Evolutionary conservation across 2,113 vertebrate genomes (phyloP).

Genomic region (Actinemys pallida): DNA sequence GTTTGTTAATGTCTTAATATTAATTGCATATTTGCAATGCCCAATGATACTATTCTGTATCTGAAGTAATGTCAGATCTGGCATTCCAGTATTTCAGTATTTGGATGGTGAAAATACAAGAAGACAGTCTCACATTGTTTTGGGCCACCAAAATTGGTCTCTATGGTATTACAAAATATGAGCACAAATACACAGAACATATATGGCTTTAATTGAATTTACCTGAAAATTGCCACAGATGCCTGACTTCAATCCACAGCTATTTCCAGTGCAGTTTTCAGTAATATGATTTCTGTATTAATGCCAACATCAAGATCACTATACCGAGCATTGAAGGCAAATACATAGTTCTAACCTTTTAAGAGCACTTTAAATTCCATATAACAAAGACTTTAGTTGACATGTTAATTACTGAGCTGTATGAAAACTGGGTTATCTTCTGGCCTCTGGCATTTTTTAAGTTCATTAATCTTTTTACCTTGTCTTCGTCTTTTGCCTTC

Average conservation of each 20-base stretch:
- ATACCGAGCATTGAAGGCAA: not conserved
- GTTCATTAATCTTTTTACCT: conserved; percentile 35
- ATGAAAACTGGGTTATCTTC: conserved; percentile 38
- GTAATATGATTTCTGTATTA: not conserved
- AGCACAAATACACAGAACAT: no score
- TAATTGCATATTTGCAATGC: no score
- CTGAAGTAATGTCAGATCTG: no score
- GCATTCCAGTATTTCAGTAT: no score
- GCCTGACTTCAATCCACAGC: not conserved
- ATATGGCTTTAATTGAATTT: no score
- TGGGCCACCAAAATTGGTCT: no score
- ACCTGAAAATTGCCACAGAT: not conserved
- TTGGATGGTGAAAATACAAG: no score
- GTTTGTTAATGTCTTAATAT: no score
- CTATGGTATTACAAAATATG: no score
- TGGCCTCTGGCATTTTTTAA: not conserved
- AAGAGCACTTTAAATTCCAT: conserved; percentile 17
- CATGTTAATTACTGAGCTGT: conserved; percentile 18
- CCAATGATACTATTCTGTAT: no score
- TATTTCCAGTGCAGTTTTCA: not conserved
- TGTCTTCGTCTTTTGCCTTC: not conserved
- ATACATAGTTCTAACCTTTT: conserved; percentile 34
- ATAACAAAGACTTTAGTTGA: not conserved
- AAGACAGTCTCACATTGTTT: no score
- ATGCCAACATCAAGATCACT: not conserved